Evolutionary conservation across 2,888 invertebrate genomes (phyloP).

Genomic region (Agrotis segetum): DNA sequence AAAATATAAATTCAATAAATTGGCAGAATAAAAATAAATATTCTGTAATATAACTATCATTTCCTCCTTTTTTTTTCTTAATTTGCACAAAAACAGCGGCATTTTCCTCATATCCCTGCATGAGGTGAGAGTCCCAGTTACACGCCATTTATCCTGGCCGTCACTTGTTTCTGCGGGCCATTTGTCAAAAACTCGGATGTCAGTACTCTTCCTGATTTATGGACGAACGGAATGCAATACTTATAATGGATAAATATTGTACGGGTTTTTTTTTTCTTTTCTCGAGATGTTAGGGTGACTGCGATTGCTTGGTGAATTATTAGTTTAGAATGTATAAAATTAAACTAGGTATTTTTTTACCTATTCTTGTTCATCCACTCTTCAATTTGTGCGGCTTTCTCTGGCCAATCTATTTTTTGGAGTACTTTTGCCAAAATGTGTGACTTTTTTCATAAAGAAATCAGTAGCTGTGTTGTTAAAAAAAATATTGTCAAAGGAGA

Average conservation of each 20-base stretch:
- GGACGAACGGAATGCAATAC: conserved; percentile 82
- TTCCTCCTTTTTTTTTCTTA: not conserved
- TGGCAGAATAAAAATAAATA: no score
- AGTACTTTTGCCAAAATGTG: no score
- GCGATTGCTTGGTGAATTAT: conserved; percentile 6
- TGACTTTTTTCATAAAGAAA: no score
- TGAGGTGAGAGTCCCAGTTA: conserved; percentile 77
- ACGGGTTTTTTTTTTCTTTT: conserved; percentile 78
- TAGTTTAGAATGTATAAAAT: not conserved
- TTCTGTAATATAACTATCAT: no score
- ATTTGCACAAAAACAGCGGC: conserved; percentile 46
- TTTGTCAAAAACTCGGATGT: conserved; percentile 90
- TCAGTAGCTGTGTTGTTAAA: no score
- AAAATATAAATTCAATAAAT: no score
- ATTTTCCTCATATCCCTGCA: conserved; percentile 35
- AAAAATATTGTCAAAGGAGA: no score
- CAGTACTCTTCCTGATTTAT: conserved; percentile 87
- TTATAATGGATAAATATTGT: conserved; percentile 90
- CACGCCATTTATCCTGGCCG: conserved; percentile 85
- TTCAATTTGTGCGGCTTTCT: no score
- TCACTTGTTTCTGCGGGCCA: conserved; percentile 84
- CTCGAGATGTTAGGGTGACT: conserved; percentile 70
- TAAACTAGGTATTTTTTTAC: no score
- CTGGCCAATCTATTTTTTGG: no score
- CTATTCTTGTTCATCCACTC: no score